These are phyloP conservation scores for Parnassius orleans DNA, from an alignment of 2,888 invertebrate species.

Conservation along the genomic window DNA sequence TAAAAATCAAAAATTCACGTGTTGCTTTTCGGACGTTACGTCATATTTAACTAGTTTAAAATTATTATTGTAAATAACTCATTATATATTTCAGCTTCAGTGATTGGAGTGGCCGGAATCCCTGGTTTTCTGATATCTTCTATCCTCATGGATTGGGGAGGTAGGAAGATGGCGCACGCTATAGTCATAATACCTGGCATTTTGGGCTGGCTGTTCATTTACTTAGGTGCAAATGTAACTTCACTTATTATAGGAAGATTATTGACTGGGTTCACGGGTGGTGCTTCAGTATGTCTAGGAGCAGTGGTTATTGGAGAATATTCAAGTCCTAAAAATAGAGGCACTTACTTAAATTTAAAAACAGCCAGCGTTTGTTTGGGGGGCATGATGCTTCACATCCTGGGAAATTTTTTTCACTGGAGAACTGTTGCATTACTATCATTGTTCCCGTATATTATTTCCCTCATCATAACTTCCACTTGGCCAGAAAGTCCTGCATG, in stretches of 20 bases:
- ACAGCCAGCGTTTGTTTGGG: constrained; percentile 52
- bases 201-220: constrained; percentile 49
- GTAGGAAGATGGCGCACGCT: constrained; percentile 44
- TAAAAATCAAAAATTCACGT: too few species aligned
- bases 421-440: constrained; percentile 44
- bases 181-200: constrained; percentile 47
- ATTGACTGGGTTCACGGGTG: constrained; percentile 46
- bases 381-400: constrained; percentile 42
- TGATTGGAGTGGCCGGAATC: constrained; percentile 42
- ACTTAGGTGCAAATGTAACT: constrained; percentile 40
- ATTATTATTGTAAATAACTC: neutral
- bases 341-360: constrained; percentile 56
- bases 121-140: constrained; percentile 47
- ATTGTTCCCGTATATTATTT: constrained; percentile 40
- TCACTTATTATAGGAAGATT: constrained; percentile 46
- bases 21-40: too few species aligned
- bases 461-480: constrained; percentile 53
- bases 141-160: constrained; percentile 48
- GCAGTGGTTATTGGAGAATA: constrained; percentile 60
- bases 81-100: constrained; percentile 44
- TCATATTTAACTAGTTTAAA: too few species aligned
- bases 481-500: constrained; percentile 83
- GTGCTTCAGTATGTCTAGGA: constrained; percentile 45
- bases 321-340: constrained; percentile 51
- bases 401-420: constrained; percentile 47